Evolutionary conservation across 2,797 vertebrate species (phyloP).

Genomic region (Neosalanx taihuensis): DNA sequence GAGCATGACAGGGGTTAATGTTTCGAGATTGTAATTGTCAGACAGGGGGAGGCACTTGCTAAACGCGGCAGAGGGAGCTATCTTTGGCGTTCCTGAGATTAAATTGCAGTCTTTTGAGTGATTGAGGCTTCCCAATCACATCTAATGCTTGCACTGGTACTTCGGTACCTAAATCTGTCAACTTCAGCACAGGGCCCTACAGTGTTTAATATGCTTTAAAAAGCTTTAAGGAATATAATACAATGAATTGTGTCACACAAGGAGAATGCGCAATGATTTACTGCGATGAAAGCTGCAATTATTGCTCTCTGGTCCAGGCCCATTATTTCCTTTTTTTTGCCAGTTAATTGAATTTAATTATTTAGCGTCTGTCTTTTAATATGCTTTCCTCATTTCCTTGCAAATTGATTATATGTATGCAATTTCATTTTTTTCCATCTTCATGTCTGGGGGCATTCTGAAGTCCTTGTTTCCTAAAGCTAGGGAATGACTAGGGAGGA

Average conservation of each 20-base stretch:
- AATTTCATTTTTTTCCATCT: slow-evolving; percentile 43
- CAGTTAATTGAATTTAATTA: slow-evolving; percentile 77
- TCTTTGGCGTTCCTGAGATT: slow-evolving; percentile 52
- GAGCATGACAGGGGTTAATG: slow-evolving; percentile 20
- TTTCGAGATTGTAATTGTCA: slow-evolving; percentile 37
- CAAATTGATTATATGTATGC: slow-evolving; percentile 65
- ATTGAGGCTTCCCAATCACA: slow-evolving; percentile 59
- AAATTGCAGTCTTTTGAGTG: slow-evolving; percentile 54
- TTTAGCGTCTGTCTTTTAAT: slow-evolving; percentile 68
- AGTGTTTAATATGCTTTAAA: slow-evolving; percentile 47
- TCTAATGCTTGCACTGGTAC: slow-evolving; percentile 61
- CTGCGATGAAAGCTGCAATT: slow-evolving; percentile 58
- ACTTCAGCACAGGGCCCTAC: slow-evolving; percentile 32
- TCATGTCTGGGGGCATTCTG: slow-evolving; percentile 40
- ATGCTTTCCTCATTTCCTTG: slow-evolving; percentile 69
- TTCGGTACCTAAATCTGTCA: slow-evolving; percentile 52
- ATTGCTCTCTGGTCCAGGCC: slow-evolving; percentile 57
- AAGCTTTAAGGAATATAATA: slow-evolving; percentile 52
- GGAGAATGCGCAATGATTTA: slow-evolving; percentile 60
- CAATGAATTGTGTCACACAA: slow-evolving; percentile 55
- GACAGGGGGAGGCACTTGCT: slow-evolving; percentile 24
- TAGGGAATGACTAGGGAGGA: slow-evolving; percentile 11
- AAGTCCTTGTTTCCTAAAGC: not conserved
- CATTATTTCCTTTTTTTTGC: slow-evolving; percentile 47
- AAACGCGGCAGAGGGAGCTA: slow-evolving; percentile 15